phyloP scores from a whole-genome alignment of 2,888 invertebrate genomes.

The Morinoia aosen region DNA sequence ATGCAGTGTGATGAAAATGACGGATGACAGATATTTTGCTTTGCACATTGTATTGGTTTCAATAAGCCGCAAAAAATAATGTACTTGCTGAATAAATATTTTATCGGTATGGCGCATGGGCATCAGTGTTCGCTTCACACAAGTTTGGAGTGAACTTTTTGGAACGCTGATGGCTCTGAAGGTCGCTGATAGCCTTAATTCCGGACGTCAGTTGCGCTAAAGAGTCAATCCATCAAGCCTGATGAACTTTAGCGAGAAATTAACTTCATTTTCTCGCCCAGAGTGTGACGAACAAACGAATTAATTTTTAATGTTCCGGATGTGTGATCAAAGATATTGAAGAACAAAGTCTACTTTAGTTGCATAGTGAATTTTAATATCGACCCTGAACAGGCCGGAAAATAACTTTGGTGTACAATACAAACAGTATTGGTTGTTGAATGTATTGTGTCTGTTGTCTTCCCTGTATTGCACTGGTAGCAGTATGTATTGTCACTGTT shows the following conservation, averaged over 20 bases:
- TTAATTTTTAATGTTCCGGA: not conserved
- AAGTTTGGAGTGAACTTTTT: not conserved
- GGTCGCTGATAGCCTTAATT: not conserved
- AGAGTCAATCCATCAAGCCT: conserved; percentile 44
- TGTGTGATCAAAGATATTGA: not conserved
- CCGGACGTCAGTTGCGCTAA: not conserved
- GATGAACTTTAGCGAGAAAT: conserved; percentile 16
- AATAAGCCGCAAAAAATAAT: not conserved
- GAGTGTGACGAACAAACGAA: not conserved
- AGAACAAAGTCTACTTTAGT: not conserved
- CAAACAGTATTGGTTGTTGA: no score
- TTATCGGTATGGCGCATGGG: not conserved
- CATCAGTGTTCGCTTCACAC: not conserved
- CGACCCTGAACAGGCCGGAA: not conserved
- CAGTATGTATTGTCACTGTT: no score
- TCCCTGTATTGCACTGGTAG: no score
- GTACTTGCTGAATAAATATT: not conserved
- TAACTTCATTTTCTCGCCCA: not conserved
- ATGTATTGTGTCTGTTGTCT: no score
- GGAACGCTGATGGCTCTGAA: not conserved
- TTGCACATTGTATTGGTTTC: not conserved
- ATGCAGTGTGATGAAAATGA: not conserved
- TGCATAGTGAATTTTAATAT: not conserved
- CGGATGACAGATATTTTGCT: not conserved
- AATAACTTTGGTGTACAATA: not conserved